A percentile compares a stretch with the other conserved stretches of the same genome.
These are phyloP conservation scores for Epinotia brunnichana DNA, from an alignment of 2,888 invertebrate species.

Conservation along the genomic window DNA sequence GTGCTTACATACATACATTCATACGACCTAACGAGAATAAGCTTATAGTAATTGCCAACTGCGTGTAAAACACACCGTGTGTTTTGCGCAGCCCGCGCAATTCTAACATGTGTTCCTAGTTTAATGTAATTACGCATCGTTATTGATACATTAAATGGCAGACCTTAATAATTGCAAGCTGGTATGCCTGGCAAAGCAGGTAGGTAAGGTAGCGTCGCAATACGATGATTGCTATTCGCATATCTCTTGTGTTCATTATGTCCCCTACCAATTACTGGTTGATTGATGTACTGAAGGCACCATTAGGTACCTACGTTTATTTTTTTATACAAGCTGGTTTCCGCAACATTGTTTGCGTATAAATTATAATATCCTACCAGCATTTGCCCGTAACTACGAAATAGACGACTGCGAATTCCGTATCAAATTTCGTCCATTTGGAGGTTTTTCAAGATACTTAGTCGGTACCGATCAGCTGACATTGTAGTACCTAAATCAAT, in stretches of 20 bases:
- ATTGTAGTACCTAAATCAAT: no score
- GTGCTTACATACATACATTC: no score
- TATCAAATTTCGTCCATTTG: no score
- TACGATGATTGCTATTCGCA: not conserved
- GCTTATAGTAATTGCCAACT: not conserved
- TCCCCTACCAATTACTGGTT: not conserved
- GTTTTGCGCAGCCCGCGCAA: not conserved
- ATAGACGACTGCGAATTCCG: no score
- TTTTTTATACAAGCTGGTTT: not conserved
- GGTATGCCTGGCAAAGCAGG: not conserved
- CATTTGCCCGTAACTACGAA: no score
- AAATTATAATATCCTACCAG: no score
- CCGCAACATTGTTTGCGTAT: no score
- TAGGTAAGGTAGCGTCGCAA: not conserved
- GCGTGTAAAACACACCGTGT: not conserved
- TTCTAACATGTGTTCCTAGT: constrained; percentile 6
- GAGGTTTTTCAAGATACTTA: no score
- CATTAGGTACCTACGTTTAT: not conserved
- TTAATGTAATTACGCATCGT: constrained; percentile 15
- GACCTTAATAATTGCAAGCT: not conserved
- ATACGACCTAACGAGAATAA: not conserved
- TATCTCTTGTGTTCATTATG: not conserved
- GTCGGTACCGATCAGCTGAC: no score
- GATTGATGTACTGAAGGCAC: not conserved
- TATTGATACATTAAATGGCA: constrained; percentile 26